Evolutionary conservation across 2,797 vertebrate species (phyloP), one percentile per base, ranked within the genome.

Genomic region (Phrynocephalus forsythii): DNA sequence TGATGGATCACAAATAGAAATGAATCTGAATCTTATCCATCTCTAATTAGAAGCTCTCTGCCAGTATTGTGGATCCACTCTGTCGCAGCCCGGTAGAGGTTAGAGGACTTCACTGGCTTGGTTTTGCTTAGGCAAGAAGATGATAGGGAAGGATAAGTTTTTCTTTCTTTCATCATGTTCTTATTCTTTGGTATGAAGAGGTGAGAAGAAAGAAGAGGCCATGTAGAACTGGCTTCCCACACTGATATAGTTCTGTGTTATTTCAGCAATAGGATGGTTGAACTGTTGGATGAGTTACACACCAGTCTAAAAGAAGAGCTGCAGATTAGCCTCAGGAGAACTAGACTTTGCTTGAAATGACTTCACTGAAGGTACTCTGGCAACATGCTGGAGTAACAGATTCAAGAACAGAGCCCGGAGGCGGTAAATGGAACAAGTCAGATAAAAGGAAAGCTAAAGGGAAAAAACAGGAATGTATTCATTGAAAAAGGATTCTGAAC

Each of bases 381-480:
- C 68, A 84, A 67, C 77, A 79, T 67, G n/a, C 56, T 83, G 81
- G 33, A 66, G 63, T 60, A 86, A 77, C 13, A 82, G 79, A 89
- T 82, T 81, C 50, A 50, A 24, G 80, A 83, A 73, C 18, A 24
- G 72, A 10, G 38, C 73, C 67, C 52, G 38, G n/a, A 66, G 67
- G 81, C 24, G 38, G 66, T 66, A 30, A 30, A 86, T 83, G 30
- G 15, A 86, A 67, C 13, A 13, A 73, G 79, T 67, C 75, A 79
- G 44, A 33, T 44, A 3, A 89, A 78, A 88, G 16, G 48, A 28
- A 81, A 76, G 38, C 13, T 9, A 56, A 67, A 60, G 79, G 38
- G 13, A 60, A 89, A 30, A 89, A 86, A 87, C 67, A 22, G 44
- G 22, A 33, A 73, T 72, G 56, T 71, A 50, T 72, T 82, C 15